A percentile compares a stretch with the other conserved stretches of the same genome.
Evolutionary conservation across 2,888 invertebrate species (phyloP).

Genomic region (Conchocele bisecta): DNA sequence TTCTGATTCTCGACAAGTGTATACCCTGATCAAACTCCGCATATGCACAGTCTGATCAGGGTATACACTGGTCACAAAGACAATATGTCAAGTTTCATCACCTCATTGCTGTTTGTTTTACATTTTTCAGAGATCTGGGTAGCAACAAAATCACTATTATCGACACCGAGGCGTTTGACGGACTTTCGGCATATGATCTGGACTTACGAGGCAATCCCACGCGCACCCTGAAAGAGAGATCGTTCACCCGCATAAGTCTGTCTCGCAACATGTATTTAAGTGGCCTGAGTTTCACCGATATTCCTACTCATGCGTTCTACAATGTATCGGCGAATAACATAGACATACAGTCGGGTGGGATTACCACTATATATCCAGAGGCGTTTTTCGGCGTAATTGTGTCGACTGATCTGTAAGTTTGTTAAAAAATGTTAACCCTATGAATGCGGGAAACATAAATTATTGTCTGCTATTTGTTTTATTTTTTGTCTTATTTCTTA

Average conservation of each 20-base stretch:
- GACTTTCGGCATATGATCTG: slow-evolving; percentile 27
- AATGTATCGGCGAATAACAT: slow-evolving; percentile 41
- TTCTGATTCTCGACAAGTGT: no score
- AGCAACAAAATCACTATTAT: slow-evolving; percentile 46
- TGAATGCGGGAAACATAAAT: no score
- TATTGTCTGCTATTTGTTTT: no score
- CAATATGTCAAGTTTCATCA: no score
- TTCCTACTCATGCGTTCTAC: slow-evolving; percentile 36
- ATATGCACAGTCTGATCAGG: no score
- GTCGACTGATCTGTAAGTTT: slow-evolving; percentile 45
- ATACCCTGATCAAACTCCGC: no score
- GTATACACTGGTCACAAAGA: no score
- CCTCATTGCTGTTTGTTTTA: no score
- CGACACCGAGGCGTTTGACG: slow-evolving; percentile 40
- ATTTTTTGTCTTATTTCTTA: no score
- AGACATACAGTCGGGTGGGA: slow-evolving; percentile 18
- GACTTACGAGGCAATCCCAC: slow-evolving; percentile 43
- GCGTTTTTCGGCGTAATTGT: slow-evolving; percentile 48
- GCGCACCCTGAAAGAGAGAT: slow-evolving; percentile 23
- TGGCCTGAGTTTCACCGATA: slow-evolving; percentile 21
- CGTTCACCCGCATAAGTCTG: slow-evolving; percentile 36
- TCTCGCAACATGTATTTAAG: slow-evolving; percentile 37
- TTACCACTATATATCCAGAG: slow-evolving; percentile 20
- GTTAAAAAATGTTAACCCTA: no score
- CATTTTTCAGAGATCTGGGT: slow-evolving; percentile 53